A percentile compares a stretch with the other conserved stretches of the same genome.
Evolutionary conservation across 2,113 vertebrate species (phyloP).

Genomic region (Engraulis encrasicolus): DNA sequence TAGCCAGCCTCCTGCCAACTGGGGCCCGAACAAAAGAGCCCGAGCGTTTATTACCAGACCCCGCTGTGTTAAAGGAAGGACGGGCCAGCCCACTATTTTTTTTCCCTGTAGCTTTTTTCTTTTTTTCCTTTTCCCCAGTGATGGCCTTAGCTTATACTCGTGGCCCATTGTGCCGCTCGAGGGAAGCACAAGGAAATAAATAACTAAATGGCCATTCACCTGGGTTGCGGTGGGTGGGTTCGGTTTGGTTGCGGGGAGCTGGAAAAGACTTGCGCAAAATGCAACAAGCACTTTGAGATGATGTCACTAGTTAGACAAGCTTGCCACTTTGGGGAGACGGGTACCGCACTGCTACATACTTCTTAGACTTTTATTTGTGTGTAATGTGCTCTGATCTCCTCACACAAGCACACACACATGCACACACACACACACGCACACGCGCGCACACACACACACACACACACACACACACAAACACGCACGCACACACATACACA

Average conservation of each 20-base stretch:
- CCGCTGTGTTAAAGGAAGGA: constrained; percentile 93
- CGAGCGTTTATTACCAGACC: constrained; percentile 91
- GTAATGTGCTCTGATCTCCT: no score
- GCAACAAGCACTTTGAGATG: background rate
- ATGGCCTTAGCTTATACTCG: constrained; percentile 47
- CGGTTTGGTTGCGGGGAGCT: no score
- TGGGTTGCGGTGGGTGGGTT: background rate
- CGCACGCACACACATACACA: no score
- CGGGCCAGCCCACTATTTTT: constrained; percentile 83
- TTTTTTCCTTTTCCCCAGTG: constrained; percentile 51
- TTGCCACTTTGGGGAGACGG: background rate
- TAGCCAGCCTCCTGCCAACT: constrained; percentile 91
- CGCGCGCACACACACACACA: no score
- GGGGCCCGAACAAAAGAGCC: constrained; percentile 90
- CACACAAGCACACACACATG: no score
- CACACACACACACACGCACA: no score
- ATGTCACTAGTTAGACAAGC: background rate
- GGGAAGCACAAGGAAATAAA: no score
- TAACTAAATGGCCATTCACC: background rate
- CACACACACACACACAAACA: no score
- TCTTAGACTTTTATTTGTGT: no score
- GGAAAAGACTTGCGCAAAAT: background rate
- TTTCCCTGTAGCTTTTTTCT: no score
- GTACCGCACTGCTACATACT: no score
- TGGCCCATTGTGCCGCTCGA: background rate